Evolutionary conservation across 2,113 vertebrate species (phyloP), one percentile per base, ranked within the genome.

Genomic region (Seriola dumerili): DNA sequence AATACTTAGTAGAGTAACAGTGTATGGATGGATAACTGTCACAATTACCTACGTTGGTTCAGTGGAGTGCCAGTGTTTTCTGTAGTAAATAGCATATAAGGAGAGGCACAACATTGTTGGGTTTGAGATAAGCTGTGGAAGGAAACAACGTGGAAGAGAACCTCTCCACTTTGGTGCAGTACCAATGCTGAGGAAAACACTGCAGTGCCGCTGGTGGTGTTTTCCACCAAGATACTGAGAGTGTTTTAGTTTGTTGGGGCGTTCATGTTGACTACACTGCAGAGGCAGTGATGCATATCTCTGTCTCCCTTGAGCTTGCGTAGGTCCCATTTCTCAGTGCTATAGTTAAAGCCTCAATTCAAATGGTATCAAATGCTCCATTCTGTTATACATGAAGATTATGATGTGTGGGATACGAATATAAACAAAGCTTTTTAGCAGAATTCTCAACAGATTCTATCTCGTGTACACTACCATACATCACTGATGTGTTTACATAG

Each of bases 131-230:
- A 76, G 69, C 57, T 76, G 58, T 13, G 66, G 69, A 61, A 8
- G 62, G 46, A 85, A 83, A 66, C 34, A 23, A 89, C 85, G 74
- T 91, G 80, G 78, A 89, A 78, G 77, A 80, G 85, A 85, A 89
- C 84, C 87, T 87, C 81, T 79, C 55, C 73, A 62, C 84, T 93
- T 93, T 95, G 94, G 92, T 94, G 95, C 95, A 95, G 95, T 90
- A 94, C 84, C 79, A 76, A 70, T 93, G 88, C 90, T 91, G 90
- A 87, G 86, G 85, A 93, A 92, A 93, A 88, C 92, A 95, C 94
- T 95, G 94, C 95, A 95, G 95, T 93, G 89, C 85, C 67, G 90
- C 93, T 93, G 90, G 83, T 94, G 92, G 89, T 94, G 89, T 94
- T 94, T 93, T 92, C 90, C 85, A 91, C 88, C 86, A 91, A 86